Base-by-base conservation (phyloP, 2,888 invertebrate genomes). In the Nomada ferruginata region DNA sequence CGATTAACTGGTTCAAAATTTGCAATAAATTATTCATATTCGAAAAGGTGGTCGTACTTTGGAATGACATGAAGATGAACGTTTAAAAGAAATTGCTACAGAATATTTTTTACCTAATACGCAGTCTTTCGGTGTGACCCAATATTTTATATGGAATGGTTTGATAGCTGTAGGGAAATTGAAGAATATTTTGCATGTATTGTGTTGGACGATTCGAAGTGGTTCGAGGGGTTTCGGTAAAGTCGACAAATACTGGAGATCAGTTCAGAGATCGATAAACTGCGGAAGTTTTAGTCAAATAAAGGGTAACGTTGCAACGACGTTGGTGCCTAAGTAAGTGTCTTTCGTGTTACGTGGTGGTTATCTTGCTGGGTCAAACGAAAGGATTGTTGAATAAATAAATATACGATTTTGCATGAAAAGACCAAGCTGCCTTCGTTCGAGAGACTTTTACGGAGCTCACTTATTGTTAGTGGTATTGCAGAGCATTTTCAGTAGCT, bases 261-360 rank as follows among this genome's bases (percentile, higher is more conserved):
- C 57, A 65, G 80, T 70, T 65, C 74, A 66, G 44, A 50, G 81
- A 60, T 80, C 66, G 75, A 80, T 82, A 80, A 80, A 80, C 75
- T 75, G 57, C 71, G 76, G 59, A 76, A 82, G 63, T 76, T 68
- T 66, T 55, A 72, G 60, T 68, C 66, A 72, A 72, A 64, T 66
- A 72, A 82, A 63, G 69, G 82, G 60, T 72, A 68, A 74, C 68
- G 36, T 68, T 50, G 20, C 42, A 68, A 50, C 55, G 57, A 57
- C 29, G 65, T 70, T 60, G 29, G 20, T 47, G 29, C 57, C 50
- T 23, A 23, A 47, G 52, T 74, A 72, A 53, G 72, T 72, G 63
- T 73, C 42, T 64, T 64, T 73, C 55, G 72, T 73, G 72, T 64
- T 73, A 55, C 72, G 44, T 47, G 72, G 72, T 20, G 63, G 72